Percentiles rank a stretch among this genome's conserved stretches.
phyloP scores from a whole-genome alignment of 2,888 invertebrate species.

The Spatulosminthurus flaviceps region DNA sequence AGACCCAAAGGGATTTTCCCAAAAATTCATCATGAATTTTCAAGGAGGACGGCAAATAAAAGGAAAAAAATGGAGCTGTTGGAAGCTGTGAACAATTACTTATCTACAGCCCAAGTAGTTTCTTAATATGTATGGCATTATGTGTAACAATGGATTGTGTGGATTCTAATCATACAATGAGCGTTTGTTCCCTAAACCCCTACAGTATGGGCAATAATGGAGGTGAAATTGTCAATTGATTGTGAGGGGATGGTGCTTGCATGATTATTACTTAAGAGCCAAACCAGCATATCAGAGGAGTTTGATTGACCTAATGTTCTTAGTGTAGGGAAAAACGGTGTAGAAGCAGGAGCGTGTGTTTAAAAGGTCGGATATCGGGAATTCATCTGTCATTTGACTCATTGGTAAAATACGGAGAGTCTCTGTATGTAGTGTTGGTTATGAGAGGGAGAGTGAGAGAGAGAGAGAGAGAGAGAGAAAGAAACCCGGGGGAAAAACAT shows the following conservation, averaged over 20 bases:
- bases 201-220: slow-evolving; percentile 11
- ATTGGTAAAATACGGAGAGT: slow-evolving; percentile 12
- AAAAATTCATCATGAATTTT: background rate
- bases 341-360: background rate
- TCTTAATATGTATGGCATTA: slow-evolving; percentile 38
- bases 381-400: slow-evolving; percentile 39
- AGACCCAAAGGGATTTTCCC: background rate
- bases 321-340: background rate
- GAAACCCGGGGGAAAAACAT: slow-evolving; percentile 16
- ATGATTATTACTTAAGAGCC: too few relatives aligned
- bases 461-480: slow-evolving; percentile 8
- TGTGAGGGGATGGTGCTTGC: background rate
- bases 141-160: slow-evolving; percentile 19
- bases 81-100: slow-evolving; percentile 12
- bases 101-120: slow-evolving; percentile 45
- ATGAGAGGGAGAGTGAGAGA: background rate
- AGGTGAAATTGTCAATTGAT: slow-evolving; percentile 32
- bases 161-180: slow-evolving; percentile 24
- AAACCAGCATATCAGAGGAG: background rate
- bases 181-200: slow-evolving; percentile 6
- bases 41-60: background rate
- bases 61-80: background rate
- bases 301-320: slow-evolving; percentile 21
- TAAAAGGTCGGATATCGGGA: slow-evolving; percentile 35
- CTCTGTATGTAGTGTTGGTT: too few relatives aligned